Base-by-base conservation (phyloP, 2,888 invertebrate species). In the Pollenia amentaria region DNA sequence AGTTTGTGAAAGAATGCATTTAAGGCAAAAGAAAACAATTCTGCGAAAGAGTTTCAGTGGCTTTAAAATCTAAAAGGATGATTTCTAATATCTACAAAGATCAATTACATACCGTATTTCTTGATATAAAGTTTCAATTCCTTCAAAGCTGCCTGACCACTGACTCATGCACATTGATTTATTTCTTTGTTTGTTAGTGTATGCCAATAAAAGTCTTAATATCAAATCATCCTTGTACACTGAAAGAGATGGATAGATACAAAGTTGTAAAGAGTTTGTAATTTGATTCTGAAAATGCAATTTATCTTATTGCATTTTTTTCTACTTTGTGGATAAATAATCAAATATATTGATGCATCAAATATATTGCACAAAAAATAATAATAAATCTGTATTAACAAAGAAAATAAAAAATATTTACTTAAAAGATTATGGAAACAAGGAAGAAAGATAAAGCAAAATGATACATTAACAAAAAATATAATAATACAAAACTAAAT, bases 301-400 rank as follows among this genome's bases (percentile, higher is more conserved):
- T 87, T 76, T 87, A 87, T 87, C 83, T 87, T 87, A 80, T 80
- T 87, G 76, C 65, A 87, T 77, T 73, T 83, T 62, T 77, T 62
- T 75, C n/a, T 51, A 46, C 46, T 42, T 40, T 77, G 62, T 55
- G 10, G 11, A 42, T n/a, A 76, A 62, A 53, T 70, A 83, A 84
- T 79, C 73, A 75, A 80, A 85, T n/a, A 78, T 64, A 42, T 64
- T 60, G 51, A 21, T 78, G 21, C 69, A 69, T 48, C 12, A 60
- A 69, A 70, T 60, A 62, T 48, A 65, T 72, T 65, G 18, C 18
- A 38, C n/a, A 14, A 78, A 14, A 38, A 21, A 78, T 40, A 29
- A 69, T 55, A 64, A 65, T 51, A 77, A 55, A 65, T 53, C 44
- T 69, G 12, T 69, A 29, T 55, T 51, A 62, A 11, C 11, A 70